A percentile compares a stretch with the other conserved stretches of the same genome.
Conservation (phyloP, 2,797 vertebrate species). For the Phylloscopus collybita region DNA sequence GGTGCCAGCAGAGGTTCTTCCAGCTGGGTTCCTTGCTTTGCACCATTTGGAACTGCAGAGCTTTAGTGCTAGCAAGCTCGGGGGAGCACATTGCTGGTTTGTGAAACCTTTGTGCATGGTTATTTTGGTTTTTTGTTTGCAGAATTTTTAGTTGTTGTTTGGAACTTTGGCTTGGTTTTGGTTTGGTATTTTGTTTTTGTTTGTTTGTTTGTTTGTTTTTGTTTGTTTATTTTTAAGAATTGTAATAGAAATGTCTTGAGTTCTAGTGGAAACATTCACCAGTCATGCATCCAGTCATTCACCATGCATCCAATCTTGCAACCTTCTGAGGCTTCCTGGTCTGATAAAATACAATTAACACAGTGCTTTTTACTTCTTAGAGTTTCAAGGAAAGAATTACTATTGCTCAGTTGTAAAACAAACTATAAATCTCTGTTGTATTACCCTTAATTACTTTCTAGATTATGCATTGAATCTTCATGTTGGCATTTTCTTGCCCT, state of each 20-base stretch:
- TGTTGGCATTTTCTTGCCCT: not conserved
- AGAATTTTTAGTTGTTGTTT: not conserved
- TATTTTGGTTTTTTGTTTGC: accelerated
- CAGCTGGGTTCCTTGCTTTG: not conserved
- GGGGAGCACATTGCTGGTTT: accelerated
- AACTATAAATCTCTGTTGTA: not conserved
- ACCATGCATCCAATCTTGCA: not conserved
- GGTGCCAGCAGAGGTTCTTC: accelerated
- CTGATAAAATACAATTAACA: not conserved
- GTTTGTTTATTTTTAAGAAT: not conserved
- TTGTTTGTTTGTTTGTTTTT: too few relatives aligned
- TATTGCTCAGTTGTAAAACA: not conserved
- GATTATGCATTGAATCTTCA: not conserved
- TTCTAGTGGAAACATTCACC: not conserved
- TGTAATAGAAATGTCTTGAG: not conserved
- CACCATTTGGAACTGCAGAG: accelerated
- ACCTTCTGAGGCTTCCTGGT: not conserved
- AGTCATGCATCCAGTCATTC: not conserved
- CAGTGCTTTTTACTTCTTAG: not conserved
- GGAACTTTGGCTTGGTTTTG: not conserved
- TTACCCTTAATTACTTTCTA: not conserved
- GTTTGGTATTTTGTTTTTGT: not conserved
- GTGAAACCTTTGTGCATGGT: not conserved
- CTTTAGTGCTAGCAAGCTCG: accelerated
- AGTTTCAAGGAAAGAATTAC: not conserved